phyloP scores from a whole-genome alignment of 2,888 invertebrate genomes.

The Drosophila dives region DNA sequence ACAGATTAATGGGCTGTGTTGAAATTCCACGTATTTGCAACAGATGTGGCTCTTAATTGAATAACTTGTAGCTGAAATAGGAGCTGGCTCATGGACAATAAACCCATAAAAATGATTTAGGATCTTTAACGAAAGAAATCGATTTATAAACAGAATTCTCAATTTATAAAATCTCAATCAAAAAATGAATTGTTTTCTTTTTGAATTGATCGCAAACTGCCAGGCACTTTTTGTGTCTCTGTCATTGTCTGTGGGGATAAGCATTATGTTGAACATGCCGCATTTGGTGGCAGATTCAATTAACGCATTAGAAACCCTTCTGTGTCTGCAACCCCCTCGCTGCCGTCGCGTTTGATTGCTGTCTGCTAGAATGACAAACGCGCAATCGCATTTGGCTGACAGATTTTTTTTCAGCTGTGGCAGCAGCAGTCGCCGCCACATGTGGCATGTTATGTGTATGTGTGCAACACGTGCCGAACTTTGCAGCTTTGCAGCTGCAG shows the following conservation, averaged over 20 bases:
- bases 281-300: conserved; percentile 60
- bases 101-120: background rate
- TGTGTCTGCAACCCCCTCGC: background rate
- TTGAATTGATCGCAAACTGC: background rate
- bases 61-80: background rate
- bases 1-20: conserved; percentile 16
- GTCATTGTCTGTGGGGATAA: conserved; percentile 22
- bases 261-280: conserved; percentile 31
- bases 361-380: conserved; percentile 59
- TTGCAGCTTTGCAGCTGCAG: conserved; percentile 25
- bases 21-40: conserved; percentile 6
- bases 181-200: background rate
- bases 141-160: background rate
- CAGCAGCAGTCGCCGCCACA: conserved; percentile 4
- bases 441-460: conserved; percentile 19
- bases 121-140: background rate
- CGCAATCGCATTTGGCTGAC: conserved; percentile 57
- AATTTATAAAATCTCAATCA: background rate
- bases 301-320: conserved; percentile 41
- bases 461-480: conserved; percentile 67
- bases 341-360: conserved; percentile 45
- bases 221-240: conserved; percentile 1
- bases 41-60: conserved; percentile 33
- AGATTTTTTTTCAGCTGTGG: conserved; percentile 38
- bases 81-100: background rate